Base-by-base conservation (phyloP, 2,888 invertebrate genomes). In the Axea sp. region DNA sequence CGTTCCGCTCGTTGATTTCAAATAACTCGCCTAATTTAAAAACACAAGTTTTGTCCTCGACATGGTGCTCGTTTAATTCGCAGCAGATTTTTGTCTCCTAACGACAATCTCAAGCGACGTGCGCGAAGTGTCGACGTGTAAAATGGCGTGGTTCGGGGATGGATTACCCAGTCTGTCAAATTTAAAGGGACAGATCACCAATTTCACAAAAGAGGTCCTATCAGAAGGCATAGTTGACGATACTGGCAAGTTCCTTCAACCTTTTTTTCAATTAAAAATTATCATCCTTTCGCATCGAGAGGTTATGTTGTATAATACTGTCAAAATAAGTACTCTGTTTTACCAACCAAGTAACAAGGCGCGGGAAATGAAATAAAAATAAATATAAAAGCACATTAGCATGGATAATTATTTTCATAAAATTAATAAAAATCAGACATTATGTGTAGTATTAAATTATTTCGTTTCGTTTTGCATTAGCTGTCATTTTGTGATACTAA, bases 151-250 rank as follows among this genome's bases (percentile, higher is more conserved):
- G 87, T 85, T 87, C 77, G 86, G 85, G 37, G 87, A 87, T 33
- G 83, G 86, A 51, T 82, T 87, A 64, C 79, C 87, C 74, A 86
- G 86, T 62, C 79, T 87, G 75, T 87, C 87, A 65, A 92, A 90
- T 88, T 89, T 97, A 77, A 96, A 95, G 88, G 96, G 96, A 78
- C 96, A 97, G 90, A 91, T 97, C 82, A 92, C 93, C 24, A 96
- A 91, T 89, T 93, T 96, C 83, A 96, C 96, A 67, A 94, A 94
- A 86, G 96, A 96, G 88, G 96, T 96, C 80, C 90, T 97, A 84
- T 92, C 94, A 76, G 96, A 96, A 81, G 91, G 90, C 75, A 90
- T 90, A 81, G 90, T 89, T 68, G 92, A 92, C 82, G 90, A 90
- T 84, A 89, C 89, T 84, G 91, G 91, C 91, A 86, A 75, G 86